A percentile compares a stretch with the other conserved stretches of the same genome.
Conservation (phyloP, 2,888 invertebrate genomes). For the Drosophila birchii region DNA sequence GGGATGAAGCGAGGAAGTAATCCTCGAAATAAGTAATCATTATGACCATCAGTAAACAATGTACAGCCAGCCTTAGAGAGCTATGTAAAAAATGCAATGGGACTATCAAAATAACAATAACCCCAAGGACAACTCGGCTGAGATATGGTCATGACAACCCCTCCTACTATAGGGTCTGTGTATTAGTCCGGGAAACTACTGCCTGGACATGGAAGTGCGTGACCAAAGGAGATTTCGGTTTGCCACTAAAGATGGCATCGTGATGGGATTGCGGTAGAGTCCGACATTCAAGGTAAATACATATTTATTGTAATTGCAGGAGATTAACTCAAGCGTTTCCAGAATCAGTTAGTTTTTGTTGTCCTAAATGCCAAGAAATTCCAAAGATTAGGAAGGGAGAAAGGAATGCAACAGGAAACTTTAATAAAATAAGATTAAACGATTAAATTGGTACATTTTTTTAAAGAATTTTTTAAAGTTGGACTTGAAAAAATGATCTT, state of each 20-base stretch:
- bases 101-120: conserved; percentile 64
- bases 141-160: conserved; percentile 36
- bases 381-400: background rate
- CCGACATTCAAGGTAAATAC: conserved; percentile 6
- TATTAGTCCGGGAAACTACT: conserved; percentile 60
- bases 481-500: too few relatives aligned
- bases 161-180: conserved; percentile 16
- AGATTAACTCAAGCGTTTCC: conserved; percentile 6
- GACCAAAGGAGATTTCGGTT: conserved; percentile 34
- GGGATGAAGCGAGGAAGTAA: conserved; percentile 51
- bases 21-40: conserved; percentile 79
- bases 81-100: conserved; percentile 74
- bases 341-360: background rate
- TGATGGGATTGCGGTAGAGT: conserved; percentile 21
- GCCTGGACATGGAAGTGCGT: conserved; percentile 42
- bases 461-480: background rate
- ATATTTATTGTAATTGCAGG: conserved; percentile 11
- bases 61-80: conserved; percentile 33
- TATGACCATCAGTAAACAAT: conserved; percentile 64
- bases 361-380: background rate
- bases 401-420: background rate
- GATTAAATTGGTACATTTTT: background rate
- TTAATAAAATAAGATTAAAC: too few relatives aligned
- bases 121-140: conserved; percentile 28
- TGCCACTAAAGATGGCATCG: conserved; percentile 35